Evolutionary conservation across 23 tunicate genomes (phyloP), one percentile per base, ranked within the genome.

Genomic region (Trididemnum clinides): DNA sequence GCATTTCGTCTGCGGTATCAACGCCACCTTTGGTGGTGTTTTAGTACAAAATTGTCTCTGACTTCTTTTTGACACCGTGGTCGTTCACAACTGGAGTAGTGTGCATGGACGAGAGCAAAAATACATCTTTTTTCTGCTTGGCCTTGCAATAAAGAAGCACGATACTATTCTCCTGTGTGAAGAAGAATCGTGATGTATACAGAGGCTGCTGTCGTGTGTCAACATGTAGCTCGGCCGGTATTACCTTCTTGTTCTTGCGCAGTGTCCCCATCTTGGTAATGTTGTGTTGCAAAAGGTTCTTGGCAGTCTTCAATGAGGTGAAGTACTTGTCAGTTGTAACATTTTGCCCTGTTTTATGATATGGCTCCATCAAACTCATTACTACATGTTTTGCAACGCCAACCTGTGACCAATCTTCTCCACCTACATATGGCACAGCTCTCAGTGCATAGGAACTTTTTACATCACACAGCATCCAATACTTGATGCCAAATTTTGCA

Each of bases 351-450:
- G 75, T 32, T 29, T 66, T 66, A 66, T n/a, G 36, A 32, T 66
- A 66, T 66, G 37, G 75, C 75, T 66, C 75, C 75, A 66, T 66
- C 75, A 66, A 31, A 66, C 75, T 29, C 75, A 66, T 66, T n/a
- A 28, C 75, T 31, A 31, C 75, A 28, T 66, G 75, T 31, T 66
- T 37, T 10, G 36, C 75, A 66, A 31, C 75, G 37, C 75, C 75
- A 29, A 66, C 37, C 75, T 66, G 75, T 4, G 75, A 20, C 37
- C 37, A 37, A 66, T 66, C 75, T 31, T 66, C n/a, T 31, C 31
- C 31, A 31, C 75, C 75, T 31, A n/a, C 75, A 32, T 66, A 66
- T 28, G 36, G 75, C 36, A 66, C 31, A 66, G 75, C 36, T 31
- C 75, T 6, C 75, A 66, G 36, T 4, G 4, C 36, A 66, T 66